phyloP scores from a whole-genome alignment of 2,888 invertebrate genomes.

The Vesta saturnalis region DNA sequence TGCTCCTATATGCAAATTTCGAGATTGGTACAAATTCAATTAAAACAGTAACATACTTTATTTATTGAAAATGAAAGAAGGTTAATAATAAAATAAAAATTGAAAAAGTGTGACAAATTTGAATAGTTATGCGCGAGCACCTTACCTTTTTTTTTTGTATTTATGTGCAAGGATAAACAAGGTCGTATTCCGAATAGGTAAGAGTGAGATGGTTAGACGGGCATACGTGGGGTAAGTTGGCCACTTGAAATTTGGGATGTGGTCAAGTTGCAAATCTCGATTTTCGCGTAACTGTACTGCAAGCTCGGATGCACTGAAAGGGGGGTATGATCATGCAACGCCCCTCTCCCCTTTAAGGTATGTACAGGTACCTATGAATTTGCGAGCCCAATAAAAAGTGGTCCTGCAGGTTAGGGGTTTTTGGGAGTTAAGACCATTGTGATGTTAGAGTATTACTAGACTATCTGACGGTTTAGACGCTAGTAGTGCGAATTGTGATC shows the following conservation, averaged over 20 bases:
- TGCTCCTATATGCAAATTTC: background rate
- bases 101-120: constrained; percentile 15
- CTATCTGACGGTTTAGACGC: constrained; percentile 61
- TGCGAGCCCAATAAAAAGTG: constrained; percentile 71
- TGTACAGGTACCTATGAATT: constrained; percentile 69
- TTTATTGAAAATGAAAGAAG: constrained; percentile 5
- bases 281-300: constrained; percentile 61
- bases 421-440: constrained; percentile 59
- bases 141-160: constrained; percentile 16
- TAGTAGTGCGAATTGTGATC: constrained; percentile 52
- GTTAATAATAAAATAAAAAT: constrained; percentile 1
- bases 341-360: constrained; percentile 54
- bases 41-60: background rate
- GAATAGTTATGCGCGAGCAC: constrained; percentile 16
- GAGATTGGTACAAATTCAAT: background rate
- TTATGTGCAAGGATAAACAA: constrained; percentile 31
- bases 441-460: constrained; percentile 64
- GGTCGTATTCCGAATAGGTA: constrained; percentile 19
- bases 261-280: constrained; percentile 58
- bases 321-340: constrained; percentile 54
- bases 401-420: constrained; percentile 69
- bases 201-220: constrained; percentile 29
- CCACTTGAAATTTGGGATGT: constrained; percentile 46
- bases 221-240: constrained; percentile 43
- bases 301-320: constrained; percentile 49